Evolutionary conservation across 2,797 vertebrate genomes (phyloP), one percentile per base, ranked within the genome.

Genomic region (Phalloptychus januarius): DNA sequence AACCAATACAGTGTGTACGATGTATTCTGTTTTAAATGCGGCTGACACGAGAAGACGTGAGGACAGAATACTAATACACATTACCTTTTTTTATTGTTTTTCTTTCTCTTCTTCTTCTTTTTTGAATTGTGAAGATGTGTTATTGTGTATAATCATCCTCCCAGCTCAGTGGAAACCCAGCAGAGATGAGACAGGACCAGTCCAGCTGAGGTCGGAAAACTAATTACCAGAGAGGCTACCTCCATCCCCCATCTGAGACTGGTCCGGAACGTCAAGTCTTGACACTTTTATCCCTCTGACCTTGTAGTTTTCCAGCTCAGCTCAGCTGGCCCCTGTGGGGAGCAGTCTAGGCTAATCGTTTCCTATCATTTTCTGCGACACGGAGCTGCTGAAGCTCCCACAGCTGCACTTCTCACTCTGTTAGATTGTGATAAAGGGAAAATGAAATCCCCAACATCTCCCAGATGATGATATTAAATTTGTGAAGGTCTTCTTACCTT

Each of bases 211-310:
- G 78, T 87, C 83, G 84, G 78, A 80, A 74, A 79, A 85, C 31
- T 83, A 79, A 86, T 83, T 83, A 46, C 75, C 73, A 80, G 44
- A 6, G 72, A 79, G 38, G 80, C 25, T 16, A 79, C 52, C 79
- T 74, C 71, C 72, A 48, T 5, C 78, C 71, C 77, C 20, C 25
- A 75, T 89, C 82, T 86, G 46, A 91, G 83, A 85, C 13, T 0
- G 0, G 18, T 74, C 84, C 82, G 85, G n/a, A 70, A 75, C 81
- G 80, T 87, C 70, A 76, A 33, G 83, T 82, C 86, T 81, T 87
- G 75, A 85, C 87, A 79, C 85, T 88, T 87, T 79, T 79, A 89
- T 91, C 86, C 75, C 28, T 28, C 50, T 76, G 87, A 86, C 86
- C 79, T 80, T 82, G 79, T 81, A 75, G 79, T 85, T 89, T 89